Evolutionary conservation across 2,797 vertebrate genomes (phyloP), one percentile per base, ranked within the genome.

Genomic region (Bryconaethiops microstoma): DNA sequence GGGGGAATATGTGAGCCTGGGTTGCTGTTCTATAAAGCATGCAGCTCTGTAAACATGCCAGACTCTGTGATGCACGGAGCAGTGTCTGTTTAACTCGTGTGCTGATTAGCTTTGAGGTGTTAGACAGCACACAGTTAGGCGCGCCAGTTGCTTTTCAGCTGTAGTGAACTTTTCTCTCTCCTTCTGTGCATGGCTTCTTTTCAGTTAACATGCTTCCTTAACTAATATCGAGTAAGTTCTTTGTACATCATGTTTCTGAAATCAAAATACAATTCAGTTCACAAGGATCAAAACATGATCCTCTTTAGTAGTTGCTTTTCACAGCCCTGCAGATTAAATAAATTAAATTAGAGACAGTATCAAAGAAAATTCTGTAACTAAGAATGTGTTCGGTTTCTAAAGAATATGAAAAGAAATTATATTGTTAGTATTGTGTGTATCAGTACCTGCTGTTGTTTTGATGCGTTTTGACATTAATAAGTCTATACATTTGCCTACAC

Each of bases 1-100:
- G 64, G 25, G 52, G 54, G 54, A 69, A 0, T 4, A 40, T 64
- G 35, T 78, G 14, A 45, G 54, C 39, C 59, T 67, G 16, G 35
- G 19, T 45, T 9, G 23, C 55, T 65, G 59, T 70, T 70, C 35
- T n/a, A 42, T 52, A 40, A 50, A 55, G 52, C 35, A 62, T 7
- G 1, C 23, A 45, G 29, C 21, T 78, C 54, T 78, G 59, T 79
- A 70, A 83, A 59, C 69, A 67, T 42, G 71, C 17, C 57, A 63
- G 57, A 62, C 76, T 64, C 19, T 21, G 59, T 72, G 68, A 5
- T 77, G 50, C 48, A 69, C 0, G 5, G 54, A 64, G 12, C 10
- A 0, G 5, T 68, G 13, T 19, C 14, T 13, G 54, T 65, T 70
- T 65, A 14, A 14, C 23, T 42, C 25, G 1, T 7, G 21, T 52